Evolutionary conservation across 2,113 vertebrate genomes (phyloP).

Genomic region (Sarotherodon lohbergeri): DNA sequence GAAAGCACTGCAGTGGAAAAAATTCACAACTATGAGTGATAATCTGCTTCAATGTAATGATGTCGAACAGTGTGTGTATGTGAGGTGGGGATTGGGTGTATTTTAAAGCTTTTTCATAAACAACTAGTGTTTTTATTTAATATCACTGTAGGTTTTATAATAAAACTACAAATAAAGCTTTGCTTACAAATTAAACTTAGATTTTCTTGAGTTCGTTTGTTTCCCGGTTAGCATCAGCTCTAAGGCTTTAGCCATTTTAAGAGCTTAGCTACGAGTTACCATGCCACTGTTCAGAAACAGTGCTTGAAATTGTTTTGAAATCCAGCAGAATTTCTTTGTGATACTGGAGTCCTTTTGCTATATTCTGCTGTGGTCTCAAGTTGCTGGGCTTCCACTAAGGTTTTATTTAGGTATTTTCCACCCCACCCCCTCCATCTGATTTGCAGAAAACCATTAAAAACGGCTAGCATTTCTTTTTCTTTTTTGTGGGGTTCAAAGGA

Average conservation of each 20-base stretch:
- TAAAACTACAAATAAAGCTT: neutral
- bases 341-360: neutral
- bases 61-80: neutral
- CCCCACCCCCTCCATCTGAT: neutral
- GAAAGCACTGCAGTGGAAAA: neutral
- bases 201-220: neutral
- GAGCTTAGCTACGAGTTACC: neutral
- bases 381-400: neutral
- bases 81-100: neutral
- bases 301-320: neutral
- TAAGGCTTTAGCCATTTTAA: neutral
- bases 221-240: neutral
- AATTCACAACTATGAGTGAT: neutral
- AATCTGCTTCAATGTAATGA: neutral
- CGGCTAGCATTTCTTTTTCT: neutral
- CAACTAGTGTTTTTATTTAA: neutral
- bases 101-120: neutral
- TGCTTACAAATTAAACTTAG: neutral
- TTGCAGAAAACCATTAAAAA: neutral
- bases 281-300: neutral
- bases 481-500: neutral
- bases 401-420: neutral
- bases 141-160: neutral
- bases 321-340: neutral
- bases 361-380: neutral